Evolutionary conservation across 2,888 invertebrate species (phyloP).

Genomic region (Pristionchus fissidentatus): DNA sequence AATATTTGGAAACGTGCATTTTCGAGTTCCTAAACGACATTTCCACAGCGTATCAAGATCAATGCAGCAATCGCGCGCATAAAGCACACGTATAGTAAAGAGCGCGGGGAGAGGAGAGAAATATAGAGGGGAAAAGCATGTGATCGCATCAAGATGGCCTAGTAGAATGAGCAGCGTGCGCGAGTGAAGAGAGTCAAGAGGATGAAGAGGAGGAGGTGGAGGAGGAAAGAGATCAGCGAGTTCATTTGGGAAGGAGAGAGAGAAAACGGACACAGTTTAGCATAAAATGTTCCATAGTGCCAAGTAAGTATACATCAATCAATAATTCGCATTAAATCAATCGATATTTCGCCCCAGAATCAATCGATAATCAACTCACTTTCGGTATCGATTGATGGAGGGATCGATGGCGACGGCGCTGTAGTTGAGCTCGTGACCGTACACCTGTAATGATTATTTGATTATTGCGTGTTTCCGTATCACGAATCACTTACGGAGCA

Average conservation of each 20-base stretch:
- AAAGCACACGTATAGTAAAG: too few relatives aligned
- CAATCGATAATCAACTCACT: conserved; percentile 13
- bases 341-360: not conserved
- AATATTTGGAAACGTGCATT: too few relatives aligned
- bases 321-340: not conserved
- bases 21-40: too few relatives aligned
- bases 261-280: not conserved
- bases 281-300: not conserved
- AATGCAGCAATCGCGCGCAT: too few relatives aligned
- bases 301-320: not conserved
- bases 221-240: conserved; percentile 12
- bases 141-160: not conserved
- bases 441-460: conserved; percentile 81
- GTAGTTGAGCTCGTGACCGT: conserved; percentile 93
- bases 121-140: not conserved
- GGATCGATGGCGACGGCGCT: conserved; percentile 82
- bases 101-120: not conserved
- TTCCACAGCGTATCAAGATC: too few relatives aligned
- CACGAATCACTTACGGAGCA: too few relatives aligned
- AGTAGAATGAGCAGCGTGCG: not conserved
- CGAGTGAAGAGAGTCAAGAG: not conserved
- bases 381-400: not conserved
- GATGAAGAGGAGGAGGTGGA: not conserved
- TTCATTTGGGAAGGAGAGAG: too few relatives aligned
- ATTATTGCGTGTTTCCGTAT: too few relatives aligned